These are phyloP conservation scores for Sterrhoptilus dennistouni DNA, from an alignment of 2,113 vertebrate genomes.

Conservation along the genomic window DNA sequence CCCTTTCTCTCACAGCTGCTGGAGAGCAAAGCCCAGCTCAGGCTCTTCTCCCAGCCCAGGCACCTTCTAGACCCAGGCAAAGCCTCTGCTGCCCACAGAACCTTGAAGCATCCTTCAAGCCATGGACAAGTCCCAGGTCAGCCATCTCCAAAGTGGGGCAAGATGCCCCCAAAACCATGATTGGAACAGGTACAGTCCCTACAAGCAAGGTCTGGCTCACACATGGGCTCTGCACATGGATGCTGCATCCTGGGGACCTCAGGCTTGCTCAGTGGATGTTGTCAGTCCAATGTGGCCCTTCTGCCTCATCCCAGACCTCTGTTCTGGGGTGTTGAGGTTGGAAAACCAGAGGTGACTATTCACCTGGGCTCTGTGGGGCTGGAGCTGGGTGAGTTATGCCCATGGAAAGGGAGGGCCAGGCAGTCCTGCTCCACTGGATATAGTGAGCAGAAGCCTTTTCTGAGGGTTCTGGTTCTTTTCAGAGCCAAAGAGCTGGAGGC, in stretches of 20 bases:
- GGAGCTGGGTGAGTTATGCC: background rate
- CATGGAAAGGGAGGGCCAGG: background rate
- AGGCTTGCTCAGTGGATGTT: rapidly evolving
- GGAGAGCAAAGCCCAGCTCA: background rate
- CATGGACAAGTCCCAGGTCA: background rate
- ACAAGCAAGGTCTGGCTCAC: background rate
- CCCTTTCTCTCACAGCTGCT: background rate
- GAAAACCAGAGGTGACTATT: background rate
- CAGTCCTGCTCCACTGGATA: rapidly evolving
- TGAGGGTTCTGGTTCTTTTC: background rate
- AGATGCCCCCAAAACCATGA: background rate
- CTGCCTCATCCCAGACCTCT: background rate
- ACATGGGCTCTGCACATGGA: rapidly evolving
- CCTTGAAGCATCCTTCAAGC: background rate
- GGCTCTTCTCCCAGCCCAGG: background rate
- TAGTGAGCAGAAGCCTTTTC: background rate
- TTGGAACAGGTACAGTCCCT: no score
- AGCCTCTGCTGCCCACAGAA: background rate
- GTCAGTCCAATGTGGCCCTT: rapidly evolving
- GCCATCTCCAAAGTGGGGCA: background rate
- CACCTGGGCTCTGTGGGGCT: background rate
- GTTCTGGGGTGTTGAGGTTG: background rate
- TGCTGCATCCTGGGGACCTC: background rate
- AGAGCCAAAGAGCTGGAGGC: background rate
- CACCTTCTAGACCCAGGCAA: background rate